Conservation (phyloP, 2,888 invertebrate genomes). For the Morinoia aosen region DNA sequence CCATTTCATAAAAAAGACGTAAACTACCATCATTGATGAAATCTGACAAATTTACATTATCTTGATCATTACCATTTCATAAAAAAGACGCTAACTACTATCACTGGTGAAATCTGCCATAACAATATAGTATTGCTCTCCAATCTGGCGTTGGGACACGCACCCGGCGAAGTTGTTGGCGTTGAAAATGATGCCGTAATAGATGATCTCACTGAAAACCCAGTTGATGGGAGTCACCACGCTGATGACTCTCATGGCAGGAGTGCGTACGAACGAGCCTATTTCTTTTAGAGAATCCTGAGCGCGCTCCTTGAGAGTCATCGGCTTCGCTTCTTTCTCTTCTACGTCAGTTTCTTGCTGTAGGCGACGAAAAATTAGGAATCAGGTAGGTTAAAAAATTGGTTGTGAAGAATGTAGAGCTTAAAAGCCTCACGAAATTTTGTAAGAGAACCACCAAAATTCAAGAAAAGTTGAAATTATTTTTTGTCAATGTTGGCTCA, state of each 20-base stretch:
- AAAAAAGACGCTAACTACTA: too few relatives aligned
- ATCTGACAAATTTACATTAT: too few relatives aligned
- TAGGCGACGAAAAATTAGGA: background rate
- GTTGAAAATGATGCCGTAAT: slow-evolving; percentile 56
- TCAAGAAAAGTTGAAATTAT: background rate
- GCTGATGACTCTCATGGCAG: slow-evolving; percentile 53
- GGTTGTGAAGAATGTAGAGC: too few relatives aligned
- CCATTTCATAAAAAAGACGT: too few relatives aligned
- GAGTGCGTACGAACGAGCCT: slow-evolving; percentile 49
- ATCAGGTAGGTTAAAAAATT: background rate
- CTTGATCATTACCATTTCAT: too few relatives aligned
- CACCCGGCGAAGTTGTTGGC: slow-evolving; percentile 56
- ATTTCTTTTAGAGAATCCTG: background rate
- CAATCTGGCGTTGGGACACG: background rate
- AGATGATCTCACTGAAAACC: slow-evolving; percentile 54
- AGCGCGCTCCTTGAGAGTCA: background rate
- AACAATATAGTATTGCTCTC: too few relatives aligned
- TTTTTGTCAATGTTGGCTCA: background rate
- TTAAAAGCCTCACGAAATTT: background rate
- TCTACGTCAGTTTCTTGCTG: background rate
- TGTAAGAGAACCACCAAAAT: background rate
- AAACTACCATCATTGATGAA: too few relatives aligned
- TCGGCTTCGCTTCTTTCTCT: slow-evolving; percentile 21
- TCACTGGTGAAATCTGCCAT: too few relatives aligned
- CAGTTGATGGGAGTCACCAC: slow-evolving; percentile 54